Conservation (phyloP, 2,113 vertebrate species). For the Poeciliopsis turrubarensis region DNA sequence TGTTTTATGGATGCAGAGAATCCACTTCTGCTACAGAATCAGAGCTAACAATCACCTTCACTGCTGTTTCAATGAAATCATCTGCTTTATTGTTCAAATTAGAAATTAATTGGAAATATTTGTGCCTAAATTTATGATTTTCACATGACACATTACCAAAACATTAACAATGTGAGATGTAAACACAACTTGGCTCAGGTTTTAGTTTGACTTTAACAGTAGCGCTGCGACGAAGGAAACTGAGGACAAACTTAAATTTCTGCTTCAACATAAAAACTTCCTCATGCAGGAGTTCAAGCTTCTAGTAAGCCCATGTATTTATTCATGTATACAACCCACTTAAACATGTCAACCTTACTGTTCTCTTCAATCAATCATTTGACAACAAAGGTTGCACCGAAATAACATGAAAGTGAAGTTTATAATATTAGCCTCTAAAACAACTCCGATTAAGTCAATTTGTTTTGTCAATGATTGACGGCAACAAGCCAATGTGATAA, state of each 20-base stretch:
- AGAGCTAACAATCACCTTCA: not conserved
- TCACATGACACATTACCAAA: no score
- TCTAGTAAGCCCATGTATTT: not conserved
- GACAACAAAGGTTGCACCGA: not conserved
- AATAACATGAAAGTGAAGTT: not conserved
- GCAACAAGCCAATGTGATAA: no score
- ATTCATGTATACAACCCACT: not conserved
- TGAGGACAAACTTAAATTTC: not conserved
- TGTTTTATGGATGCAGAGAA: not conserved
- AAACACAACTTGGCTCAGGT: not conserved
- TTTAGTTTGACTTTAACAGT: not conserved
- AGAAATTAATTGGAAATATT: not conserved
- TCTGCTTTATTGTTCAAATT: not conserved
- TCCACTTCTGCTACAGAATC: not conserved
- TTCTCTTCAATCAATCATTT: no score
- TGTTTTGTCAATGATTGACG: no score
- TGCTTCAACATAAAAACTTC: not conserved
- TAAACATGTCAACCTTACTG: no score
- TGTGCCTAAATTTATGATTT: no score
- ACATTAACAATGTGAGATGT: not conserved
- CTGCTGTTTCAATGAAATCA: not conserved
- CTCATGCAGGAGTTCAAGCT: not conserved
- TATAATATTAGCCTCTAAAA: no score
- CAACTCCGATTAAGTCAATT: no score
- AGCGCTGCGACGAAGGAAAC: not conserved